Evolutionary conservation across 2,888 invertebrate genomes (phyloP), one percentile per base, ranked within the genome.

Genomic region (Acanthosepion pharaonis): DNA sequence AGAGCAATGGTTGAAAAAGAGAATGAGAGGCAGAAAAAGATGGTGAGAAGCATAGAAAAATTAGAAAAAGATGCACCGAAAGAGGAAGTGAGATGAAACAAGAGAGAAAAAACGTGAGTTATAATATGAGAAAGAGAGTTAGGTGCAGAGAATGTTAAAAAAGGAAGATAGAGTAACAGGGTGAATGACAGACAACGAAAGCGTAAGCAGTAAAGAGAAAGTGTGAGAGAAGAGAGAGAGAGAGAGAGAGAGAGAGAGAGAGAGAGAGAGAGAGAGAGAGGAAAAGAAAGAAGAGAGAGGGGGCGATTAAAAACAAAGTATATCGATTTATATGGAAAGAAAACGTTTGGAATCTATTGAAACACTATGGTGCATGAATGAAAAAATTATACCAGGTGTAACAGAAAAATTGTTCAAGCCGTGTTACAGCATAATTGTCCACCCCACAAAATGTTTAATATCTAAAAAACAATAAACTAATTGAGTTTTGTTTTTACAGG

Each of bases 61-160:
- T 0, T 91, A 33, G 91, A 20, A 9, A 23, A 23, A 6, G 23
- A 20, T 9, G 1, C 8, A 91, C 28, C 9, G 33, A 91, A 5
- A n/a, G n/a, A 20, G 20, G n/a, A 20, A 20, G 42, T n/a, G 91
- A 91, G 42, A 91, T 9, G n/a, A 20, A 18, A n/a, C 5, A n/a
- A 42, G 91, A 91, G 91, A 42, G 91, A 91, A 20, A 42, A n/a
- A 33, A 9, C 6, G 91, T n/a, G 91, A 20, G 11, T 8, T 9
- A 33, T 5, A 78, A 18, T 95, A 95, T 51, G 20, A 94, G 23
- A 95, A 95, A 48, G 48, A n/a, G 33, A 2, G 42, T 42, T 42
- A 42, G 64, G 95, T 94, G 33, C 95, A 95, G 11, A 95, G 95
- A 64, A 95, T 95, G 95, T 95, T 33, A 28, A 20, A 91, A 20